Percentiles rank a stretch among this genome's conserved stretches.
These are phyloP conservation scores for Heterochromis multidens DNA, from an alignment of 2,113 vertebrate species.

Conservation along the genomic window DNA sequence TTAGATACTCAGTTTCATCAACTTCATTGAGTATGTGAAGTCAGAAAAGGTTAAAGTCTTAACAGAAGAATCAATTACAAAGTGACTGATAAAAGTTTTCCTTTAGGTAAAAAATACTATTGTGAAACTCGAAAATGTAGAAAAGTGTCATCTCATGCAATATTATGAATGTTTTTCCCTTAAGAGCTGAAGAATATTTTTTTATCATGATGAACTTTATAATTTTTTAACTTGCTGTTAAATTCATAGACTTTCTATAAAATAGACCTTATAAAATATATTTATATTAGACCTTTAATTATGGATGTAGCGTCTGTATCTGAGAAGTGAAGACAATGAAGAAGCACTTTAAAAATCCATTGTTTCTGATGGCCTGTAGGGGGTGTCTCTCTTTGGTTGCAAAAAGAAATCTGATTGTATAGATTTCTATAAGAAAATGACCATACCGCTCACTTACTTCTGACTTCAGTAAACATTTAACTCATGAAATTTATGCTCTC, in stretches of 20 bases:
- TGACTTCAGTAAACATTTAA: not conserved
- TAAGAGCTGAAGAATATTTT: not conserved
- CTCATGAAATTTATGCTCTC: not conserved
- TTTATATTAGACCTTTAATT: too few species aligned
- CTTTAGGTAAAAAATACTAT: not conserved
- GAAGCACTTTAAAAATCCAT: not conserved
- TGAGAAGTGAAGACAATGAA: not conserved
- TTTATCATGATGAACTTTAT: not conserved
- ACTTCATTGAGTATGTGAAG: too few species aligned
- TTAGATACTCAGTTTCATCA: not conserved
- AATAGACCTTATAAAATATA: not conserved
- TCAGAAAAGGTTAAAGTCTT: not conserved
- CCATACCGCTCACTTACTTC: not conserved
- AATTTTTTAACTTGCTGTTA: not conserved
- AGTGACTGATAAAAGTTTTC: not conserved
- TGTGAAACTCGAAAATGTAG: not conserved
- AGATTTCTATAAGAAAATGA: not conserved
- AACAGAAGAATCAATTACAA: not conserved
- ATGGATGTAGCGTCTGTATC: not conserved
- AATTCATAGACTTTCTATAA: not conserved
- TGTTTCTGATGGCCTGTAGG: not conserved
- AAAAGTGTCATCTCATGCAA: not conserved
- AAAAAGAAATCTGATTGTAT: not conserved
- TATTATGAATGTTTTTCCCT: not conserved
- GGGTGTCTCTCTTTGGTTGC: not conserved